These are phyloP conservation scores for Drosophila paranaensis DNA, from an alignment of 2,888 invertebrate genomes.

Conservation along the genomic window DNA sequence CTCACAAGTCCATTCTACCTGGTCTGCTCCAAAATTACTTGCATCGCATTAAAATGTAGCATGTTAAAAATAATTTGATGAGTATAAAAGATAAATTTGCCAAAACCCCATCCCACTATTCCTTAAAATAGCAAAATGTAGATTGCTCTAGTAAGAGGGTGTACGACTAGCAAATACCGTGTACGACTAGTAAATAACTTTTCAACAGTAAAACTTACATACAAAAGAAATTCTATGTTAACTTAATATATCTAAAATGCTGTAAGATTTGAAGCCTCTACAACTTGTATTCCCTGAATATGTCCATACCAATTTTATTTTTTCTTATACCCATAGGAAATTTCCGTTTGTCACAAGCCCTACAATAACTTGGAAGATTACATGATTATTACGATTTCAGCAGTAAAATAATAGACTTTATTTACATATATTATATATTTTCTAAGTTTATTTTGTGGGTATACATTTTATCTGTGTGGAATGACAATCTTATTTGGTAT, in stretches of 20 bases:
- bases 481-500: conserved; percentile 58
- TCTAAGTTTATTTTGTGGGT: conserved; percentile 51
- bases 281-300: neutral
- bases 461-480: conserved; percentile 55
- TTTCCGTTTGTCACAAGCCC: no score
- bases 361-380: neutral
- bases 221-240: no score
- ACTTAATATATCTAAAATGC: neutral
- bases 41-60: neutral
- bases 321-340: no score
- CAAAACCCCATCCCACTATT: conserved; percentile 1
- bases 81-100: conserved; percentile 10
- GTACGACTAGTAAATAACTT: neutral
- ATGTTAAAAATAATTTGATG: conserved; percentile 15
- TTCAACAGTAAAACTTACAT: neutral
- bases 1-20: neutral
- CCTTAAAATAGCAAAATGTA: conserved; percentile 2
- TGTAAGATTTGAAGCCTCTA: neutral
- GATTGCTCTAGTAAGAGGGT: neutral
- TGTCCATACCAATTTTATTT: no score
- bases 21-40: conserved; percentile 2
- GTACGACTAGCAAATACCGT: conserved; percentile 1
- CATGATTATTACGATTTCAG: neutral
- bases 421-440: conserved; percentile 34
- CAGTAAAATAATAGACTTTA: conserved; percentile 15